Percentiles rank a stretch among this genome's conserved stretches.
phyloP scores from a whole-genome alignment of 1,140 invertebrate species.

The Melitaea cinxia region DNA sequence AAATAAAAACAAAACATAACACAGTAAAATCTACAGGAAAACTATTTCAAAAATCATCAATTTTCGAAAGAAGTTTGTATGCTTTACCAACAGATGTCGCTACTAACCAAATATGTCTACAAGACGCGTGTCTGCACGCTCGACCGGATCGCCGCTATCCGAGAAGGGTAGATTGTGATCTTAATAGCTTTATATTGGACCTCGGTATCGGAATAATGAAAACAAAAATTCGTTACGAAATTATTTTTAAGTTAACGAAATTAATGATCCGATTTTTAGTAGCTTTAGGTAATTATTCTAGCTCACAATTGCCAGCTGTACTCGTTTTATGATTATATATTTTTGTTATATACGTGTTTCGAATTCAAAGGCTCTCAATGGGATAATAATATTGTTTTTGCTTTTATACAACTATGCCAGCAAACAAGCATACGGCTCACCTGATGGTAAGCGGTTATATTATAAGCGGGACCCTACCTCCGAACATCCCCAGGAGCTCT shows the following conservation, averaged over 20 bases:
- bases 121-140: constrained; percentile 52
- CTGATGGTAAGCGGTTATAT: no score
- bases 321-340: no score
- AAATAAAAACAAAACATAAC: not conserved
- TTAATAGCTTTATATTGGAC: constrained; percentile 46
- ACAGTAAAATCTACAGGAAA: not conserved
- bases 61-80: not conserved
- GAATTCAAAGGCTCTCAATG: no score
- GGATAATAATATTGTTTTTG: no score
- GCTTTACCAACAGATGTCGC: constrained; percentile 48
- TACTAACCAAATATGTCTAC: constrained; percentile 18
- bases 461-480: no score
- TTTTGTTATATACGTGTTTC: no score
- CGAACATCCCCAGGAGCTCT: no score
- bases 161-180: constrained; percentile 65
- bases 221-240: constrained; percentile 3
- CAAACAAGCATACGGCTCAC: no score
- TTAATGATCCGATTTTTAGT: not conserved
- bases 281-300: not conserved
- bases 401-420: no score
- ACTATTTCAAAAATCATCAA: not conserved
- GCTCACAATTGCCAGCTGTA: no score
- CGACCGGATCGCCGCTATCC: constrained; percentile 29
- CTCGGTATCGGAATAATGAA: constrained; percentile 38
- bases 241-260: not conserved